phyloP scores from a whole-genome alignment of 2,113 vertebrate genomes.

The Leucopsar rothschildi region DNA sequence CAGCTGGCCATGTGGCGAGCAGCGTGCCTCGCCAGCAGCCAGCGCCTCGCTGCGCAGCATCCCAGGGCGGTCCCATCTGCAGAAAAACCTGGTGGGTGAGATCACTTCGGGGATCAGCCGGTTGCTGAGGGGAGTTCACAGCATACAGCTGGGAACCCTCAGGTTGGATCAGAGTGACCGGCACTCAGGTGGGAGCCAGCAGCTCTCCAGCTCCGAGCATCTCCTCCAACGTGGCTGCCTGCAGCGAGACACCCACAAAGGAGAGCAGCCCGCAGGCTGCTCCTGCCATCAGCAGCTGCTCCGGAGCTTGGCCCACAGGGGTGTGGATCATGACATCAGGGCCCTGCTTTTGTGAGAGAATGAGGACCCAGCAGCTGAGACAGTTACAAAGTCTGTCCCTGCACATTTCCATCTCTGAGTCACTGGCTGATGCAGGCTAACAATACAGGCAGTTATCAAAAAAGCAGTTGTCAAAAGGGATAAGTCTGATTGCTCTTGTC shows the following conservation, averaged over 20 bases:
- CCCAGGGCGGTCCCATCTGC: not conserved
- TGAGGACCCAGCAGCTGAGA: not conserved
- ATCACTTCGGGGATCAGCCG: rapidly evolving
- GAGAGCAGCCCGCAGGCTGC: not conserved
- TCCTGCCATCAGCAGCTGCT: not conserved
- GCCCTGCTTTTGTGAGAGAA: not conserved
- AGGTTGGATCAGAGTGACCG: not conserved
- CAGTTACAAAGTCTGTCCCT: not conserved
- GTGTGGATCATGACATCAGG: not conserved
- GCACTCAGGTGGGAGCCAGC: not conserved
- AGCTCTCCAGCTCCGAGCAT: not conserved
- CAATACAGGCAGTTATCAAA: not conserved
- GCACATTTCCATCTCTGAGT: not conserved
- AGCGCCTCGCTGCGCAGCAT: rapidly evolving
- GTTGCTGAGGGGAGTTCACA: rapidly evolving
- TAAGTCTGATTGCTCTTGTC: conserved; percentile 19
- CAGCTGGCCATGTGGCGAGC: rapidly evolving
- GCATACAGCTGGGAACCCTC: not conserved
- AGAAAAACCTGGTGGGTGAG: not conserved
- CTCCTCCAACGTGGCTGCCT: not conserved
- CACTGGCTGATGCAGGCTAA: not conserved
- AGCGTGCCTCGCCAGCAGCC: not conserved
- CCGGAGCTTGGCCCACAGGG: not conserved
- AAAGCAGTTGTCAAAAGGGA: not conserved
- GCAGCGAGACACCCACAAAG: rapidly evolving